These are phyloP conservation scores for Chelon labrosus DNA, from an alignment of 2,797 vertebrate species.

Conservation along the genomic window DNA sequence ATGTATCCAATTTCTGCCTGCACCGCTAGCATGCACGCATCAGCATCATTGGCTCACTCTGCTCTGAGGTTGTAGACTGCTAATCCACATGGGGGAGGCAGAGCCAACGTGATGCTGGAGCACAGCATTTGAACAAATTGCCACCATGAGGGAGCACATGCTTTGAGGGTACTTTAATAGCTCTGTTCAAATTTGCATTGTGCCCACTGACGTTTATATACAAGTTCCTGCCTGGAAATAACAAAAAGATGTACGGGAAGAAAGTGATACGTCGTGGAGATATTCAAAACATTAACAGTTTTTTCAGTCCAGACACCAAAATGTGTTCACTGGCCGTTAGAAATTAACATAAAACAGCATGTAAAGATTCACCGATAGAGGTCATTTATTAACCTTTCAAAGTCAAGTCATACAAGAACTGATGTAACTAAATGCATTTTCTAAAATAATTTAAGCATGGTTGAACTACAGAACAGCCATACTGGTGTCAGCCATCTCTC, in stretches of 20 bases:
- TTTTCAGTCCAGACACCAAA: not conserved
- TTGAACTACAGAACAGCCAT: not conserved
- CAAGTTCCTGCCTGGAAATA: too few species aligned
- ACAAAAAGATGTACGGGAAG: too few species aligned
- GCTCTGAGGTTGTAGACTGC: not conserved
- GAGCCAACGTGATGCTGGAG: constrained; percentile 9
- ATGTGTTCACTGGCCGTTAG: not conserved
- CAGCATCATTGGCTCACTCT: not conserved
- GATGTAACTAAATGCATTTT: not conserved
- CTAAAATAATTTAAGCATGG: constrained; percentile 1
- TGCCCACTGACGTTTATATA: too few species aligned
- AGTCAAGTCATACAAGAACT: not conserved
- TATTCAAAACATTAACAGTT: not conserved
- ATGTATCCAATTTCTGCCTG: not conserved
- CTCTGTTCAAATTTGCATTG: not conserved
- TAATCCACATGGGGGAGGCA: constrained; percentile 46
- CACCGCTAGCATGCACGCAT: not conserved
- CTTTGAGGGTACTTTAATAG: not conserved
- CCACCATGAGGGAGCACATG: not conserved
- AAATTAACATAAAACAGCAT: not conserved
- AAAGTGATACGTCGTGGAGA: not conserved
- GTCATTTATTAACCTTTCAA: not conserved
- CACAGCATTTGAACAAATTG: not conserved
- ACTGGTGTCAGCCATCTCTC: constrained; percentile 37
- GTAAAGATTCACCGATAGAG: not conserved